Evolutionary conservation across 2,888 invertebrate species (phyloP), one percentile per base, ranked within the genome.

Genomic region (Dolichomitus sp.): DNA sequence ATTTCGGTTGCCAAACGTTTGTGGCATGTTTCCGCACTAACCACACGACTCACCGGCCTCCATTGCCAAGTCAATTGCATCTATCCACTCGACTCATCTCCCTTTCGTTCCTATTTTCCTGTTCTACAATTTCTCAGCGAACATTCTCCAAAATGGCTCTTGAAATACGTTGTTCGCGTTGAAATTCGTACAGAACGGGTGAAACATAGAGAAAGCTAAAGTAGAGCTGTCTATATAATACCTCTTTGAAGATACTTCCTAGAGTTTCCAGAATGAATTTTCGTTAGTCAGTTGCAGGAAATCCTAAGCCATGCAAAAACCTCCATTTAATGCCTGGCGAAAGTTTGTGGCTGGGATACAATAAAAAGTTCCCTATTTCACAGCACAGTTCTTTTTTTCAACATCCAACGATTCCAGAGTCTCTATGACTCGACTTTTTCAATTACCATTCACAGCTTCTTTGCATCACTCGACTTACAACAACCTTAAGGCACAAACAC

Each of bases 1-100:
- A 89, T 88, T 89, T 89, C 79, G 84, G 85, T 77, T 79, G 74
- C 23, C 30, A 45, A 66, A 63, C 50, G n/a, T 57, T 27, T 30
- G 52, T 11, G 61, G 17, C 50, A 19, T 27, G 50, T 65, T 61
- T 69, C 59, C 37, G 50, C 59, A 33, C 5, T 27, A 33, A 68
- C 68, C 68, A 12, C 68, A n/a, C 59, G 40, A 70, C 61, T 19
- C 33, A 33, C 27, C 54, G 19, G 52, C 23, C 6, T n/a, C 6
- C 9, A 19, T 65, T 72, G 57, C 59, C 59, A 63, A 80, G 75
- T 81, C 78, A 81, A 84, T 84, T 80, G 80, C 80, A 50, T 77
- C 61, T 54, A 52, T 48, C 52, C 63, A 69, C 75, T 19, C 42
- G 63, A 30, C 69, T 45, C 72, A 52, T 72, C 66, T 63, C 57